phyloP scores from a whole-genome alignment of 2,797 vertebrate genomes.

The Fringilla coelebs region DNA sequence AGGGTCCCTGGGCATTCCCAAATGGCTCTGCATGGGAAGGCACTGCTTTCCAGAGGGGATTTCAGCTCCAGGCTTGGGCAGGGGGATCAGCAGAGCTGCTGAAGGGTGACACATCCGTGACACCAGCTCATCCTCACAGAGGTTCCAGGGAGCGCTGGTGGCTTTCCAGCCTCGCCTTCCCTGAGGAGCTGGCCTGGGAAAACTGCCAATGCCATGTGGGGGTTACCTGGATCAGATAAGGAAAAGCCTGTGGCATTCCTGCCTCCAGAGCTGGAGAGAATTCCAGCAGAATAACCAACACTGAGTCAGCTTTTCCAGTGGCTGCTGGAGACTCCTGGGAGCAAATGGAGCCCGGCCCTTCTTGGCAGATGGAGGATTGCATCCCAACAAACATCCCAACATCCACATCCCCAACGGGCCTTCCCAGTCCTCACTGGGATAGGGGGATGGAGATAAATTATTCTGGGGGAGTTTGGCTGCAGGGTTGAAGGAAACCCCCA shows the following conservation, averaged over 20 bases:
- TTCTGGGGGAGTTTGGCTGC: neutral
- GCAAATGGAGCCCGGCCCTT: neutral
- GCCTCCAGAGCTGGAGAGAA: neutral
- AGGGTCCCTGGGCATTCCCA: neutral
- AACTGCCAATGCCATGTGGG: neutral
- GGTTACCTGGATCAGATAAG: neutral
- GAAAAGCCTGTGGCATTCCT: neutral
- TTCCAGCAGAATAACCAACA: neutral
- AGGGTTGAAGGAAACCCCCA: neutral
- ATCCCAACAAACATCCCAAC: neutral
- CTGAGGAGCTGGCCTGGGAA: neutral
- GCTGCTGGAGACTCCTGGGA: neutral
- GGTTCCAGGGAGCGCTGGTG: neutral
- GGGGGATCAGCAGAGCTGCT: neutral
- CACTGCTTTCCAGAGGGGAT: no score
- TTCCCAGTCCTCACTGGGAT: neutral
- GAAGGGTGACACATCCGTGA: neutral
- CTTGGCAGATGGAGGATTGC: rapidly evolving
- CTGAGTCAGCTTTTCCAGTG: neutral
- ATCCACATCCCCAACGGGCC: neutral
- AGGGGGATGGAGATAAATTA: neutral
- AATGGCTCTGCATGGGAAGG: neutral
- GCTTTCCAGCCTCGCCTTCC: neutral
- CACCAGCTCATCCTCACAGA: neutral
- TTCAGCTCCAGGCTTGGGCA: neutral